Evolutionary conservation across 1,140 invertebrate species (phyloP), one percentile per base, ranked within the genome.

Genomic region (Steinernema feltiae): DNA sequence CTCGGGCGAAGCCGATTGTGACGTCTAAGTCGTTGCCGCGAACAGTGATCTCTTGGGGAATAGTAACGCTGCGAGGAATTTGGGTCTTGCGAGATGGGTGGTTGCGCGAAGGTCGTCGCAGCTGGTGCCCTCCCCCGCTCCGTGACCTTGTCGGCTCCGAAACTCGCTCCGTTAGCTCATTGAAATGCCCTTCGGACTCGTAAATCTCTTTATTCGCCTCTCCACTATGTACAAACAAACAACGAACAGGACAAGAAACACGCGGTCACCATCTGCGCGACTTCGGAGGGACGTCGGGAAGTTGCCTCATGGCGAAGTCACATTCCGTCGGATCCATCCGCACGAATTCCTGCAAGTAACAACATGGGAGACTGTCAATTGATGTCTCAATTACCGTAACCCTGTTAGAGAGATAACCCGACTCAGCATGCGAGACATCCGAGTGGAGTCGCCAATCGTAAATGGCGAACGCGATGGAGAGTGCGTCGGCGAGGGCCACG

Each of bases 391-490:
- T 63, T 63, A 63, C 53, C 53, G 53, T 63, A 63, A n/a, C 53
- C 24, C 53, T 27, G 53, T 63, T 63, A 27, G 53, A 27, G 24
- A 63, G 53, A 21, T 63, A 32, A 7, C 70, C 70, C 15, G 30
- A 71, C 12, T 71, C 30, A 53, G 48, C 24, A 15, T 30, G 27
- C 31, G 32, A 73, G 48, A 41, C n/a, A 1, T 53, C 30, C 32
- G 2, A 21, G 35, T 30, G 1, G 1, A 53, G 1, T 12, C 30
- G 24, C 27, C 32, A 41, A 18, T 29, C 35, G 32, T 48, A 32
- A 15, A 79, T 17, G 1, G 70, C 46, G 69, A 71, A 69, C 0
- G 72, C 72, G 1, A 79, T 46, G 30, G 78, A 79, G 1, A 79
- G 31, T 17, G 71, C 73, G 21, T 72, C 29, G 1, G 78, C 48